These are phyloP conservation scores for Lepus americanus DNA, from an alignment of 2,113 vertebrate genomes.

Conservation along the genomic window DNA sequence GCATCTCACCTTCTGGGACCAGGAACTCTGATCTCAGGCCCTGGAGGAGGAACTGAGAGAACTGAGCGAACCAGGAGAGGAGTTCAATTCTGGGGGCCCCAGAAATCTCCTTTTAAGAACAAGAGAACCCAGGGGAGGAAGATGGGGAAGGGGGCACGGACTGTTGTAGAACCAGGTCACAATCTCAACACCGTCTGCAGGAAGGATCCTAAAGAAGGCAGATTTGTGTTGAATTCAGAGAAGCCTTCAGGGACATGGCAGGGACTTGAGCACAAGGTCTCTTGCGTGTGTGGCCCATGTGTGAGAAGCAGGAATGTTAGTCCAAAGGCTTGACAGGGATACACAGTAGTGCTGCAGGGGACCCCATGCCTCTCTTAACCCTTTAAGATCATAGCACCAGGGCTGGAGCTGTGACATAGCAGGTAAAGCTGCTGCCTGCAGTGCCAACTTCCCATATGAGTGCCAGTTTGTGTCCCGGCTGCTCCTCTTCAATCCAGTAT, in stretches of 20 bases:
- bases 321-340: not conserved
- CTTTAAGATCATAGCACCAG: not conserved
- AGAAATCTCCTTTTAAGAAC: not conserved
- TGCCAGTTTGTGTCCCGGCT: too few relatives aligned
- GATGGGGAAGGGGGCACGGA: too few relatives aligned
- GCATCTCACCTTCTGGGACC: fast-evolving
- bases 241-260: not conserved
- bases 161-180: not conserved
- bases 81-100: not conserved
- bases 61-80: not conserved
- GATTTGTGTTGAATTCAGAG: not conserved
- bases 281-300: fast-evolving
- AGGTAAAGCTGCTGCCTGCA: too few relatives aligned
- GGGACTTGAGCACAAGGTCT: fast-evolving
- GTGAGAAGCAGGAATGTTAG: not conserved
- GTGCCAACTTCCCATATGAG: too few relatives aligned
- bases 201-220: not conserved
- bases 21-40: not conserved
- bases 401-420: too few relatives aligned
- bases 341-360: not conserved
- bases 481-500: too few relatives aligned
- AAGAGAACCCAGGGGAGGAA: not conserved
- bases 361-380: not conserved
- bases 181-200: too few relatives aligned
- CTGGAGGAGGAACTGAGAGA: not conserved